Evolutionary conservation across 2,797 vertebrate genomes (phyloP).

Genomic region (Sebastolobus alascanus): DNA sequence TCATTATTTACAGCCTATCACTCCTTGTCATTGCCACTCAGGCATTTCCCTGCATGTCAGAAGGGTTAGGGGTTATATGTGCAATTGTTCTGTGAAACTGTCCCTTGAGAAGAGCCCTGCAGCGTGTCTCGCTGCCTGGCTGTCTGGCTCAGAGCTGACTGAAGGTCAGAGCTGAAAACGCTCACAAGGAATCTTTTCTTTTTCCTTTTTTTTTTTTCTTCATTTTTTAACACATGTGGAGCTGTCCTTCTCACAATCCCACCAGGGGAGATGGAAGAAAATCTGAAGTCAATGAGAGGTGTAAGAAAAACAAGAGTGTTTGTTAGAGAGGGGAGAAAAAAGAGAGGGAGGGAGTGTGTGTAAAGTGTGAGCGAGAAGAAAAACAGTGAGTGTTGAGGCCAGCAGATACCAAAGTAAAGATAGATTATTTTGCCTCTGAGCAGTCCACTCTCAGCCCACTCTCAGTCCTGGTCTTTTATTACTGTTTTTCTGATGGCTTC

Average conservation of each 20-base stretch:
- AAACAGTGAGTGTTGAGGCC: conserved; percentile 67
- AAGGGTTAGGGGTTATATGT: conserved; percentile 64
- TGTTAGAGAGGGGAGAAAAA: conserved; percentile 25
- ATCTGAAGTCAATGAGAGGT: conserved; percentile 62
- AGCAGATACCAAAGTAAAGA: conserved; percentile 74
- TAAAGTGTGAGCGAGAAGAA: conserved; percentile 63
- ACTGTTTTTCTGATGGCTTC: conserved; percentile 72
- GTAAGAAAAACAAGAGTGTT: conserved; percentile 65
- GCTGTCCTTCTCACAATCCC: conserved; percentile 51
- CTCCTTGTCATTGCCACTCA: conserved; percentile 59
- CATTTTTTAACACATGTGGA: conserved; percentile 46
- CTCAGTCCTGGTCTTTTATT: conserved; percentile 77
- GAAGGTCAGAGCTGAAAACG: conserved; percentile 63
- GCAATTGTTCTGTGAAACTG: conserved; percentile 68
- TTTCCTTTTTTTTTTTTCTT: not conserved
- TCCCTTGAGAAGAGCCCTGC: conserved; percentile 62
- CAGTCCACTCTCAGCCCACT: conserved; percentile 75
- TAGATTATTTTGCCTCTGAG: conserved; percentile 79
- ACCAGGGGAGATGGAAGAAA: conserved; percentile 42
- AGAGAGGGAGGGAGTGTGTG: conserved; percentile 31
- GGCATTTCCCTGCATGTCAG: conserved; percentile 39
- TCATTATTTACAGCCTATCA: conserved; percentile 57
- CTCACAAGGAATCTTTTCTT: conserved; percentile 36
- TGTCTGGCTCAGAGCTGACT: conserved; percentile 51
- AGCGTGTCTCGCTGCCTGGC: conserved; percentile 44